Conservation (phyloP, 2,113 vertebrate genomes). For the Cariama cristata region DNA sequence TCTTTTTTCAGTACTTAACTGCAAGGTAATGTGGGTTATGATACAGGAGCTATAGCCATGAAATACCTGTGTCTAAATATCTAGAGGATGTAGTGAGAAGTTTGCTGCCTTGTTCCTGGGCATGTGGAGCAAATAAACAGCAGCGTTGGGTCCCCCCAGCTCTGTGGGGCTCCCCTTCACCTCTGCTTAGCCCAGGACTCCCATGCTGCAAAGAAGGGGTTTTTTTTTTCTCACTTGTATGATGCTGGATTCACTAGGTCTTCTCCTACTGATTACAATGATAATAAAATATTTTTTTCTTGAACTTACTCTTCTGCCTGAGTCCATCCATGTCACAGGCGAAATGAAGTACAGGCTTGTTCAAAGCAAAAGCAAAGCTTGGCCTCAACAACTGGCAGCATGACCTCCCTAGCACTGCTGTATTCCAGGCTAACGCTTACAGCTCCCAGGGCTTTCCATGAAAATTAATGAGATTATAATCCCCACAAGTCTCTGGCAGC, state of each 20-base stretch:
- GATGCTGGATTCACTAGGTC: background rate
- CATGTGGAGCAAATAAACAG: background rate
- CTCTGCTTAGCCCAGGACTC: background rate
- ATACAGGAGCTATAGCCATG: background rate
- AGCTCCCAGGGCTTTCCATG: background rate
- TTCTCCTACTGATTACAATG: background rate
- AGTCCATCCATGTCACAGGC: background rate
- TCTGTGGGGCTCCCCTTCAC: background rate
- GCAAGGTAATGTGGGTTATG: background rate
- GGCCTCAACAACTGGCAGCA: background rate
- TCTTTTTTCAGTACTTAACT: background rate
- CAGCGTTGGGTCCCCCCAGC: fast-evolving
- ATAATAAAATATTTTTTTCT: background rate
- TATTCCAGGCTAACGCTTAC: background rate
- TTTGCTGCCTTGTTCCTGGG: background rate
- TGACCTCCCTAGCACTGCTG: background rate
- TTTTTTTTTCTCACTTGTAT: background rate
- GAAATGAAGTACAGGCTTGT: background rate
- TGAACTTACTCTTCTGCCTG: background rate
- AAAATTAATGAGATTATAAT: conserved; percentile 58
- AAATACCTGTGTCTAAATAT: background rate
- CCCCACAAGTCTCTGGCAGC: background rate
- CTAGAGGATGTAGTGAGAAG: background rate
- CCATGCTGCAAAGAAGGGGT: background rate
- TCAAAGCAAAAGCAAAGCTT: background rate